phyloP scores from a whole-genome alignment of 2,888 invertebrate genomes.

The Eueremaeus valkanovi region DNA sequence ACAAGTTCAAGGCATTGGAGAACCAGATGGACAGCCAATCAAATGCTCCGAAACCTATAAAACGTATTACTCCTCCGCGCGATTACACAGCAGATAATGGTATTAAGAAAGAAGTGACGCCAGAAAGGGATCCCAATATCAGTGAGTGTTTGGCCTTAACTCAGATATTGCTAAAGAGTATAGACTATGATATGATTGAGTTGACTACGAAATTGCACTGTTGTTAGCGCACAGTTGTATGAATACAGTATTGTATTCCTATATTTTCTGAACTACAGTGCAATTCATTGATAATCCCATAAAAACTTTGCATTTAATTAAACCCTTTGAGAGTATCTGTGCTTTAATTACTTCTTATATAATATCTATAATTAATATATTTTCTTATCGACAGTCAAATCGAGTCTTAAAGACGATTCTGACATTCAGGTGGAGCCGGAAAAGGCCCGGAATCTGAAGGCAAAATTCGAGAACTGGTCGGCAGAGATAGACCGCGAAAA shows the following conservation, averaged over 20 bases:
- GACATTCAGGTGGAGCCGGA: conserved; percentile 72
- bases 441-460: conserved; percentile 71
- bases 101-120: conserved; percentile 46
- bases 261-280: no score
- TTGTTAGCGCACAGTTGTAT: no score
- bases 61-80: conserved; percentile 84
- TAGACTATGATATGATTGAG: no score
- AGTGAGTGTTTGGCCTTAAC: conserved; percentile 39
- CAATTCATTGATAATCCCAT: no score
- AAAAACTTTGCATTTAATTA: no score
- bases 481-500: conserved; percentile 47
- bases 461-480: conserved; percentile 79
- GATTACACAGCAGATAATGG: conserved; percentile 57
- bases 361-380: neutral
- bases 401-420: conserved; percentile 59
- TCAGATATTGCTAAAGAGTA: no score
- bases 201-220: no score
- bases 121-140: conserved; percentile 48
- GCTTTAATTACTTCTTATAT: no score
- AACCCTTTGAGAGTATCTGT: no score
- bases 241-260: no score
- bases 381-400: conserved; percentile 39
- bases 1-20: conserved; percentile 84
- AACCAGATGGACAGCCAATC: conserved; percentile 52
- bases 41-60: conserved; percentile 67